Conservation (phyloP, 2,797 vertebrate genomes). For the Sebastes hopkinsi region DNA sequence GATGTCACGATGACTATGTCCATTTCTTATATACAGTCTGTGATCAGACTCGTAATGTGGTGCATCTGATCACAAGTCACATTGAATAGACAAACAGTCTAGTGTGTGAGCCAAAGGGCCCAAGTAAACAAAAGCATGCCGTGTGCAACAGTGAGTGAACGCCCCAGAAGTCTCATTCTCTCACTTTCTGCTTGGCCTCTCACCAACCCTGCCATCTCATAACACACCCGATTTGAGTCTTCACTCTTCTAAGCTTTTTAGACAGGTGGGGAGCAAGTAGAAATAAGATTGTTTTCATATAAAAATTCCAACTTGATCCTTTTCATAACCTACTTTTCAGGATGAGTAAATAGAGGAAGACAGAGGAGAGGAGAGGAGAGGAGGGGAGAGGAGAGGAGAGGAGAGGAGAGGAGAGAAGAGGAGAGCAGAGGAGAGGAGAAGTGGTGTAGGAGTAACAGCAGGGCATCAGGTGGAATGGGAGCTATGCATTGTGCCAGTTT, state of each 20-base stretch:
- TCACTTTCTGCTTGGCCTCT: slow-evolving; percentile 15
- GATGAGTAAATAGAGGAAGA: slow-evolving; percentile 1
- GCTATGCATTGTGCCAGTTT: slow-evolving; percentile 47
- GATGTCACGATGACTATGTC: too few relatives aligned
- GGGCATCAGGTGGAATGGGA: slow-evolving; percentile 58
- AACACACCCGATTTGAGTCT: not conserved
- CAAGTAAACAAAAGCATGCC: not conserved
- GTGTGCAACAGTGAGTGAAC: not conserved
- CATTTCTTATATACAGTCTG: too few relatives aligned
- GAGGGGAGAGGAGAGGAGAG: slow-evolving; percentile 1
- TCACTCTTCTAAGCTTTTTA: not conserved
- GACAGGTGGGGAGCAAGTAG: not conserved
- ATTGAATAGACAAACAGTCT: not conserved
- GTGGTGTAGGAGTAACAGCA: slow-evolving; percentile 27
- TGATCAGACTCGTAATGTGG: not conserved
- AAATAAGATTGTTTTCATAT: not conserved
- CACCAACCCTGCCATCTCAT: slow-evolving; percentile 2
- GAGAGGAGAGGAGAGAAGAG: slow-evolving; percentile 4
- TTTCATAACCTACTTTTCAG: slow-evolving; percentile 15
- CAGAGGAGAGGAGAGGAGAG: not conserved
- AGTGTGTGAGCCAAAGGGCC: not conserved
- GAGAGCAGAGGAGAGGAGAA: slow-evolving; percentile 3
- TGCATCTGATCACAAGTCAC: not conserved
- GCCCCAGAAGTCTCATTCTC: not conserved
- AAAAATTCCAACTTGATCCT: slow-evolving; percentile 13